These are phyloP conservation scores for Panagrolaimus sp. DNA, from an alignment of 1,140 invertebrate genomes.

Conservation along the genomic window DNA sequence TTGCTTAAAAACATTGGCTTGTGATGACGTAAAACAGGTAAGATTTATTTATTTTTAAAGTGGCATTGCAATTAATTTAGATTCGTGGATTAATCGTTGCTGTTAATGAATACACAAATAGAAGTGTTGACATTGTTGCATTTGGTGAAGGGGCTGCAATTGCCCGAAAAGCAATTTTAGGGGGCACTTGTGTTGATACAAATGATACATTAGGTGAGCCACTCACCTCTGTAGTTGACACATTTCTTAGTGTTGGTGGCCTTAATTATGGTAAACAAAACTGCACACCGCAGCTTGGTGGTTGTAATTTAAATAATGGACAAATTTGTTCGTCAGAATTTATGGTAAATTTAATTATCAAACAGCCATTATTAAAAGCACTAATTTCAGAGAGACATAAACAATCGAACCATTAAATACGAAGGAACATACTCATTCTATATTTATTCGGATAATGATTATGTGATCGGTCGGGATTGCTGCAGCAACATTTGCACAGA, in stretches of 20 bases:
- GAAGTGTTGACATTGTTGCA: slow-evolving; percentile 49
- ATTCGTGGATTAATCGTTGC: slow-evolving; percentile 51
- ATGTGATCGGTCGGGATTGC: not conserved
- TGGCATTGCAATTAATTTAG: no score
- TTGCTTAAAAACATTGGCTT: slow-evolving; percentile 54
- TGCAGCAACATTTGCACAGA: not conserved
- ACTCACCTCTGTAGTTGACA: slow-evolving; percentile 36
- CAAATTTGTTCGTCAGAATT: slow-evolving; percentile 37
- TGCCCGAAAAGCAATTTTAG: slow-evolving; percentile 53
- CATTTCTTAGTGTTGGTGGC: slow-evolving; percentile 45
- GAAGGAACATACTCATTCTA: slow-evolving; percentile 2
- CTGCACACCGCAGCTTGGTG: slow-evolving; percentile 43
- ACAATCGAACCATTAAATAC: not conserved
- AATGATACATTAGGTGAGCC: slow-evolving; percentile 41
- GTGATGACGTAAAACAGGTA: slow-evolving; percentile 53
- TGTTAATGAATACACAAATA: slow-evolving; percentile 48
- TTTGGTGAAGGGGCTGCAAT: slow-evolving; percentile 58
- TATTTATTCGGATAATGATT: not conserved
- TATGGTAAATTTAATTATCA: slow-evolving; percentile 14
- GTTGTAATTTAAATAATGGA: slow-evolving; percentile 44
- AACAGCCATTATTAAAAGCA: no score
- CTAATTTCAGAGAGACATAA: not conserved
- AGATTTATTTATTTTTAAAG: no score
- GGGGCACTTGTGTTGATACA: slow-evolving; percentile 46
- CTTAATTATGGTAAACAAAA: slow-evolving; percentile 44